phyloP scores from a whole-genome alignment of 2,113 vertebrate genomes.

The Podiceps cristatus region DNA sequence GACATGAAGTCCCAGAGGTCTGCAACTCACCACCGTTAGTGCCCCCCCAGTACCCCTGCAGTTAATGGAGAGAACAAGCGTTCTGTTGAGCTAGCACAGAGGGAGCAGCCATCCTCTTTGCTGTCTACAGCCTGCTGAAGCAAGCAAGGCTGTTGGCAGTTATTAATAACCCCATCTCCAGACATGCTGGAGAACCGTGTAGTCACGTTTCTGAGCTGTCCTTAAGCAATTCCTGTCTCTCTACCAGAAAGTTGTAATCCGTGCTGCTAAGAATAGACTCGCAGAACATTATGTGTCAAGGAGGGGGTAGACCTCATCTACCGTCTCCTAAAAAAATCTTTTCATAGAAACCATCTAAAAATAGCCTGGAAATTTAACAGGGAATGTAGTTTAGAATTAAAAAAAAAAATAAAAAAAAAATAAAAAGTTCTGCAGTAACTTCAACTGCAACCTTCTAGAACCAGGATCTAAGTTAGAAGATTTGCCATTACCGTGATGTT shows the following conservation, averaged over 20 bases:
- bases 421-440: neutral
- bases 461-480: neutral
- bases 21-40: neutral
- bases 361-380: slow-evolving; percentile 6
- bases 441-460: neutral
- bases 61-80: neutral
- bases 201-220: slow-evolving; percentile 21
- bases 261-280: slow-evolving; percentile 35
- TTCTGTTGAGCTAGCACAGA: neutral
- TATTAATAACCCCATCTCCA: slow-evolving; percentile 50
- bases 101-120: neutral
- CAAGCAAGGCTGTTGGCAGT: neutral
- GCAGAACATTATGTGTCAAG: neutral
- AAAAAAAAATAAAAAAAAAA: neutral
- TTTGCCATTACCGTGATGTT: neutral
- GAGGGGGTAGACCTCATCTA: slow-evolving; percentile 6
- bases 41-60: neutral
- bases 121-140: slow-evolving; percentile 4
- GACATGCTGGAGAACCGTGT: neutral
- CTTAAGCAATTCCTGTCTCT: slow-evolving; percentile 2
- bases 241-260: slow-evolving; percentile 26
- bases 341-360: slow-evolving; percentile 30
- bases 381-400: neutral
- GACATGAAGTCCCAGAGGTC: neutral
- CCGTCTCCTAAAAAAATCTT: neutral